These are phyloP conservation scores for Ceramica pisi DNA, from an alignment of 2,888 invertebrate genomes.

Conservation along the genomic window DNA sequence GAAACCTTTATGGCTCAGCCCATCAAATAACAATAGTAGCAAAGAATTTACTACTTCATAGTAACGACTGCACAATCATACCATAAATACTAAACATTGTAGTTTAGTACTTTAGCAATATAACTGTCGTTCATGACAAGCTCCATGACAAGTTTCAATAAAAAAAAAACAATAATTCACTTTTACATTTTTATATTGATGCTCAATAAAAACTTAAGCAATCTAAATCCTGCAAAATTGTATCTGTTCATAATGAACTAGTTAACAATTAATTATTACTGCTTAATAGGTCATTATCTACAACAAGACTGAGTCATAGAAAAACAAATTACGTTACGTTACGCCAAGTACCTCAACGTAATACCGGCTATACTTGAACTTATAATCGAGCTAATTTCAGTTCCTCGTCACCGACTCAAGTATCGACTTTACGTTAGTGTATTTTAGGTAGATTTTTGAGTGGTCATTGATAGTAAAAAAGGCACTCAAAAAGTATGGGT, in stretches of 20 bases:
- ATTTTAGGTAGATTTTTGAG: too few relatives aligned
- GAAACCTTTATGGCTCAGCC: background rate
- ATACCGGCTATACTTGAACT: background rate
- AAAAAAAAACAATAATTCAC: constrained; percentile 32
- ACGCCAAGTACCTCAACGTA: constrained; percentile 3
- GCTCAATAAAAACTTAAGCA: constrained; percentile 58
- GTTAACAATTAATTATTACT: constrained; percentile 1
- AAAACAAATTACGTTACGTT: constrained; percentile 22
- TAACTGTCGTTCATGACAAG: background rate
- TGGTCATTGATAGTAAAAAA: too few relatives aligned
- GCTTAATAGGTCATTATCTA: constrained; percentile 7
- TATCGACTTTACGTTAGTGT: background rate
- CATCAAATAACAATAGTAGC: background rate
- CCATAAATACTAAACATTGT: background rate
- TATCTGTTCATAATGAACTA: constrained; percentile 8
- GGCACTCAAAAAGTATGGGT: too few relatives aligned
- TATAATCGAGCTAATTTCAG: background rate
- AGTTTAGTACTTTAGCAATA: background rate
- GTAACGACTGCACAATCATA: background rate
- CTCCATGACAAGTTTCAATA: constrained; percentile 34
- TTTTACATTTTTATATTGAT: constrained; percentile 58
- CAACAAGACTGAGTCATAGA: constrained; percentile 27
- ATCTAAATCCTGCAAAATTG: constrained; percentile 44
- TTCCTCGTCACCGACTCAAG: background rate
- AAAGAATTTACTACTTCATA: background rate